Evolutionary conservation across 2,113 vertebrate genomes (phyloP), one percentile per base, ranked within the genome.

Genomic region (Ptilorrhoa leucosticta): DNA sequence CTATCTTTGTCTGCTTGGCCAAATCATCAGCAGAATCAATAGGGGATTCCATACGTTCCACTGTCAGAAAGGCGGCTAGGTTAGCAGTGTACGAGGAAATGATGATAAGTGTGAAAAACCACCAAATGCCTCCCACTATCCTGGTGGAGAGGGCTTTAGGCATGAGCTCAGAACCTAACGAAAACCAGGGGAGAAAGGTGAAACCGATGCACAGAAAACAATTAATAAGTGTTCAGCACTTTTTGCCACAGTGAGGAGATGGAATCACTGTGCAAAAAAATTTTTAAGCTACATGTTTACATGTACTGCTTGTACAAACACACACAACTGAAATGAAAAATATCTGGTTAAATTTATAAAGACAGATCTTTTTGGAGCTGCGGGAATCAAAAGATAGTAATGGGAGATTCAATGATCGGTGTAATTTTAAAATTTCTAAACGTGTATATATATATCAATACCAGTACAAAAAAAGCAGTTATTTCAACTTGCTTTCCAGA

Each of bases 91-190:
- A 99, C 95, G 99, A 99, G 90, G 99, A 99, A 98, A 99, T 99
- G 98, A 99, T 99, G 98, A 99, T 99, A 97, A 99, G 99, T 81
- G 99, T 99, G 98, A 99, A 99, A 99, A 99, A 99, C 99, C 99
- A 99, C 99, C 99, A 99, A 98, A 99, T 99, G 97, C 99, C 99
- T 97, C 99, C 99, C 97, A 99, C 99, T 98, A 99, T 99, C 98
- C 99, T 99, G 98, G 99, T 99, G 97, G 99, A 99, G 94, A 99
- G 99, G 93, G 99, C 99, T 99, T 99, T 99, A 93, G 99, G 99
- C 99, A 99, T 99, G 97, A 99, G 99, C 98, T 99, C 99, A 98
- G 99, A 99, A 98, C 99, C 99, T 99, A 97, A 98, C 90, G 94
- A 93, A 99, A 98, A 99, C 98, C 98, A 98, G 98, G 97, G 97